Base-by-base conservation (phyloP, 2,113 vertebrate species). In the Cephalopterus ornatus region DNA sequence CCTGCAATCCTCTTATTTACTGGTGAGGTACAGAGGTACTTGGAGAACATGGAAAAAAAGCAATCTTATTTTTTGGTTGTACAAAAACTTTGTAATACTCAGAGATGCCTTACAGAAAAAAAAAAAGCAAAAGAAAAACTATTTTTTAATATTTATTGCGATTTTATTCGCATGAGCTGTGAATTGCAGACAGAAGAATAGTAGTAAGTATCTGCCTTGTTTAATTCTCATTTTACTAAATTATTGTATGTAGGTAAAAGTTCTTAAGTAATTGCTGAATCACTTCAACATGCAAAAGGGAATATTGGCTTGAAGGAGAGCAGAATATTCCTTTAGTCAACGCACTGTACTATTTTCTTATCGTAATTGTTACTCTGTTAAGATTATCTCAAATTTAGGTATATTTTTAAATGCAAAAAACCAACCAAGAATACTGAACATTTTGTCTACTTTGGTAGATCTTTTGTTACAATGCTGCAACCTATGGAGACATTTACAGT, bases 301-400 rank as follows among this genome's bases (percentile, higher is more conserved):
- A 98, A 97, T 97, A 50, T 77, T 52, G 86, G 96, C 97, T 97
- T 91, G 83, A 95, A 95, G 96, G 97, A 95, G 91, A 67, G 95
- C 96, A 80, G 96, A 88, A 63, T 96, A 96, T 96, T 96, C 96
- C 82, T 95, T 97, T 97, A 97, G 98, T 98, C 98, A 94, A 97
- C 84, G 98, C 99, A 98, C 98, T 98, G 98, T 97, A 97, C 97
- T 97, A 97, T 96, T 98, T 98, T 98, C 98, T 98, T 98, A 95
- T 88, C 96, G 92, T 98, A 96, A 97, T 97, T 97, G 97, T 97
- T 98, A 98, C 97, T 98, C 97, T 98, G 95, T 97, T 97, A 98
- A 98, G 98, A 98, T 97, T 95, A 96, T 97, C 95, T 97, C 98
- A 98, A 97, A 97, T 97, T 98, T 95, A 97, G 97, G 97, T 98